Conservation (phyloP, 2,797 vertebrate species). For the Orestias chungarensis region DNA sequence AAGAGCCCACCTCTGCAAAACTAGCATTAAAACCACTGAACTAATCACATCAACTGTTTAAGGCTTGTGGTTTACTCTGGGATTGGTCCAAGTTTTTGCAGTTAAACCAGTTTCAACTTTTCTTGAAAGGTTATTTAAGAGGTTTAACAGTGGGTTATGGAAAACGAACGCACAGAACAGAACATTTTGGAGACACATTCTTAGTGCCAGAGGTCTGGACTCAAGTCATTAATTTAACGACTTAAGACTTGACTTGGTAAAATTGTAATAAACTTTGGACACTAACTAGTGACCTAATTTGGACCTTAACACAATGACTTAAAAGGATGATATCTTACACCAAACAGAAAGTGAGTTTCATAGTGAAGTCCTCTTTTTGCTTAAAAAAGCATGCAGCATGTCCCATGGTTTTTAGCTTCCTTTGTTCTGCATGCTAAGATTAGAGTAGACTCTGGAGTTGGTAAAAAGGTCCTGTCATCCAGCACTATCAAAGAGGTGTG, state of each 20-base stretch:
- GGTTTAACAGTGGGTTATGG: background rate
- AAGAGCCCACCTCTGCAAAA: background rate
- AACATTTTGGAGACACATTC: background rate
- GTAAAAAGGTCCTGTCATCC: background rate
- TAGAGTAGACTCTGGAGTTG: background rate
- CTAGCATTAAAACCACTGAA: background rate
- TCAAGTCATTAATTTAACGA: background rate
- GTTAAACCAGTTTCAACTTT: background rate
- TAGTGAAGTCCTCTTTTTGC: background rate
- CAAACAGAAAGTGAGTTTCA: background rate
- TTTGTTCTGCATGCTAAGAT: background rate
- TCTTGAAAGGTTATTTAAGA: background rate
- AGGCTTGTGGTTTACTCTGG: background rate
- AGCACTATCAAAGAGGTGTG: background rate
- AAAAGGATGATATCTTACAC: background rate
- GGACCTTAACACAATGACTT: background rate
- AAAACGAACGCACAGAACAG: too few species aligned
- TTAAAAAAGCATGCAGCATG: background rate
- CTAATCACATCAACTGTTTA: background rate
- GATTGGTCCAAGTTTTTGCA: background rate
- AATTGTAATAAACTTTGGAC: too few species aligned
- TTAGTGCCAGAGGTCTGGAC: background rate
- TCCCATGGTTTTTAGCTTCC: background rate
- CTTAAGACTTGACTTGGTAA: background rate
- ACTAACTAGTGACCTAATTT: background rate